A percentile compares a stretch with the other conserved stretches of the same genome.
Conservation (phyloP, 2,888 invertebrate species). For the Morpho deidamia region DNA sequence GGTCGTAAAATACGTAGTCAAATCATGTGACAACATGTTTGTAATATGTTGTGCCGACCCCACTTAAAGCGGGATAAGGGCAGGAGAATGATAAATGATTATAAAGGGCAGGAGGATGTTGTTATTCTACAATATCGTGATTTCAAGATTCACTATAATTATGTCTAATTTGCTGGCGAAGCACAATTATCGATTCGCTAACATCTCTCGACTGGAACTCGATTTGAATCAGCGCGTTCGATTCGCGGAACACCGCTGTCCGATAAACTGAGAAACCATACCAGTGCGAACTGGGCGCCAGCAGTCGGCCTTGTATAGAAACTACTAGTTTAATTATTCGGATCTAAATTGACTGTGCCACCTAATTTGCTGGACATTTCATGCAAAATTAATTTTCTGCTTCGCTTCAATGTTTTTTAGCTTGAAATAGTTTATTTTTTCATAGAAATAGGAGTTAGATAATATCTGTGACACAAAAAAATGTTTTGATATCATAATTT, state of each 20-base stretch:
- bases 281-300: constrained; percentile 9
- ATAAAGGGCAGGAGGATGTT: too few relatives aligned
- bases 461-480: too few relatives aligned
- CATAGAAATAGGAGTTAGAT: too few relatives aligned
- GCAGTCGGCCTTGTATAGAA: constrained; percentile 14
- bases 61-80: too few relatives aligned
- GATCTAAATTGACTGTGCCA: not conserved
- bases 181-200: constrained; percentile 44
- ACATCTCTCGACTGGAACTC: constrained; percentile 53
- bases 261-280: constrained; percentile 19
- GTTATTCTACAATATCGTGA: not conserved
- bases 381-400: not conserved
- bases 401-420: not conserved
- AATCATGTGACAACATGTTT: too few relatives aligned
- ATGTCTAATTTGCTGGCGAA: constrained; percentile 6
- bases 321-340: constrained; percentile 10
- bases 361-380: not conserved
- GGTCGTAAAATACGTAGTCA: too few relatives aligned
- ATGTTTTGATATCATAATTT: too few relatives aligned
- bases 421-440: not conserved
- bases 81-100: too few relatives aligned
- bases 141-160: not conserved
- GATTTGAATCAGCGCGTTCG: constrained; percentile 65
- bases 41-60: too few relatives aligned
- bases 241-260: constrained; percentile 47